Conservation (phyloP, 2,888 invertebrate genomes). For the Teleiodes luculella region DNA sequence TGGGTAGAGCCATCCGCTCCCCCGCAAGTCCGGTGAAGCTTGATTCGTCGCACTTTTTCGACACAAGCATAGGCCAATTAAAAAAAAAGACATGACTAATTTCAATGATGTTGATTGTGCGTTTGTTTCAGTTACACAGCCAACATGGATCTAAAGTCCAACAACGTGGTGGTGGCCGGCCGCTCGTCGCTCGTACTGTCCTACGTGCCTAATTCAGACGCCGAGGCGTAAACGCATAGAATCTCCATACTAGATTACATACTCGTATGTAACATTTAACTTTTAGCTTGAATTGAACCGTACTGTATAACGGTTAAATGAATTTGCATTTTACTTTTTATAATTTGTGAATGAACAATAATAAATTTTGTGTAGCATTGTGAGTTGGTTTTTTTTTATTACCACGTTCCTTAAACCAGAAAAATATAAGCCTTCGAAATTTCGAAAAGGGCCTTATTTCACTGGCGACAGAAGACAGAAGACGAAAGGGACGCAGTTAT, state of each 20-base stretch:
- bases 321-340: background rate
- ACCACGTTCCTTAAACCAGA: background rate
- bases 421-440: too few relatives aligned
- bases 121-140: conserved; percentile 74
- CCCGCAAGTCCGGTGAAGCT: too few relatives aligned
- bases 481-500: too few relatives aligned
- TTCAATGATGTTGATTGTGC: too few relatives aligned
- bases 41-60: too few relatives aligned
- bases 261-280: background rate
- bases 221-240: conserved; percentile 38
- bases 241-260: background rate
- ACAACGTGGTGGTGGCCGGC: conserved; percentile 78
- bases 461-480: too few relatives aligned
- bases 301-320: background rate
- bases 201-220: conserved; percentile 79
- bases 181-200: conserved; percentile 82
- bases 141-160: conserved; percentile 54
- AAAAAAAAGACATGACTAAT: too few relatives aligned
- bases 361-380: conserved; percentile 1
- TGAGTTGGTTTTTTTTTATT: background rate
- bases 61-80: too few relatives aligned
- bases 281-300: background rate
- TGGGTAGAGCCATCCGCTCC: too few relatives aligned
- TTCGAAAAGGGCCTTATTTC: too few relatives aligned
- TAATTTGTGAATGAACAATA: background rate